These are phyloP conservation scores for Whitmania pigra DNA, from an alignment of 1,140 invertebrate genomes.

Conservation along the genomic window DNA sequence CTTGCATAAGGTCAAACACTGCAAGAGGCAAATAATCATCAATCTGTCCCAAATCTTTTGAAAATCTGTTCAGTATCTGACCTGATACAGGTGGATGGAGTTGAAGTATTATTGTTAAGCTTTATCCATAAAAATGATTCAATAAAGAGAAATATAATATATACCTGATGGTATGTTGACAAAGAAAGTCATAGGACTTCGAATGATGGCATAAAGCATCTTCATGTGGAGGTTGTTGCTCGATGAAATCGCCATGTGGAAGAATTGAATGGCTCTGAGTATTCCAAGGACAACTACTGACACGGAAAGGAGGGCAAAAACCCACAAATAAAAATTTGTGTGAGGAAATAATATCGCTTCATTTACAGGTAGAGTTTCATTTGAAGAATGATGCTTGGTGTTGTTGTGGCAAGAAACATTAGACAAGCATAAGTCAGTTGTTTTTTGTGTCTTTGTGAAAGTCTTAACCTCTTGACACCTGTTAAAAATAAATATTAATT, in stretches of 20 bases:
- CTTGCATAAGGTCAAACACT: constrained; percentile 58
- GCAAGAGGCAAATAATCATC: constrained; percentile 53
- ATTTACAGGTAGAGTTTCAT: no score
- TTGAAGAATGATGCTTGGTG: not conserved
- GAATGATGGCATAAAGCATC: constrained; percentile 68
- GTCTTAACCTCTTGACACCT: no score
- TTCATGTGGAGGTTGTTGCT: constrained; percentile 65
- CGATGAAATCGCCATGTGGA: constrained; percentile 62
- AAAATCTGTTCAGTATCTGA: constrained; percentile 68
- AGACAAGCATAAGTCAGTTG: not conserved
- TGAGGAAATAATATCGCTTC: not conserved
- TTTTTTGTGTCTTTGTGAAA: not conserved
- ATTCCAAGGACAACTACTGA: constrained; percentile 41
- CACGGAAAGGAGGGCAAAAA: constrained; percentile 40
- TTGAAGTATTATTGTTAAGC: no score
- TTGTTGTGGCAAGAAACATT: not conserved
- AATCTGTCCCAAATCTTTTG: constrained; percentile 70
- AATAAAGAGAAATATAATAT: constrained; percentile 23
- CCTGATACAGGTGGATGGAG: constrained; percentile 28
- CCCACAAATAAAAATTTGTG: constrained; percentile 28
- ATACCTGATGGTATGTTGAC: constrained; percentile 64
- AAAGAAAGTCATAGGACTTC: constrained; percentile 74
- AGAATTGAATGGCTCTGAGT: constrained; percentile 57
- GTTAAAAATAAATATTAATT: no score
- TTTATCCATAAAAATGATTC: not conserved